Base-by-base conservation (phyloP, 1,140 invertebrate genomes). In the Drosophila albomicans region DNA sequence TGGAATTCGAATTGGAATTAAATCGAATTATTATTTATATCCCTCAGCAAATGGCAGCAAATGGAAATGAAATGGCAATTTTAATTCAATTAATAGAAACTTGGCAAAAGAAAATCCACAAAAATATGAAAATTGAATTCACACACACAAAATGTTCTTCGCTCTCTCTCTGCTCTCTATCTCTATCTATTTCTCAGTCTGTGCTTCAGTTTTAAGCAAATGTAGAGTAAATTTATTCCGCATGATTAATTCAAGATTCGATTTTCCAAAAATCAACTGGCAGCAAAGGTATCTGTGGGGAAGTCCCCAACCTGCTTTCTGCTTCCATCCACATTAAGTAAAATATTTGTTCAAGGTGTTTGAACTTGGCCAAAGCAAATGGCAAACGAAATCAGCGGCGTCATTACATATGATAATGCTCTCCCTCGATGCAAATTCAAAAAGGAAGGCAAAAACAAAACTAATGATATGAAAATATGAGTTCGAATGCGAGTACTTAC, bases 221-320 rank as follows among this genome's bases (percentile, higher is more conserved):
- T 69, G 57, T 69, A 46, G 66, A 78, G 66, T 78, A 75, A 81
- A 81, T 81, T 78, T 75, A 78, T 81, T 81, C 76, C 79, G 57
- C 79, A 78, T 81, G 79, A 81, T 81, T 81, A 81, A 78, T 78
- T 81, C 76, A 65, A 75, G 75, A 78, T 78, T 81, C 75, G 71
- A 81, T 81, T 81, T 78, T 64, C 65, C 61, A 41, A 68, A 68
- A 65, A 45, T 49, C 51, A 56, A 66, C 56, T 5, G 41, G 3
- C 30, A 58, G 6, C 48, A n/a, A 7, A 15, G 52, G 49, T 10
- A 43, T 38, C 25, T 20, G 20, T 8, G 15, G 15, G 15, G 28
- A 20, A 25, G 1, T n/a, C 43, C 3, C 41, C 56, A 54, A 35
- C 6, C 30, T 16, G 16, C 7, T 25, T 3, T 13, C 11, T 11